Evolutionary conservation across 2,888 invertebrate species (phyloP).

Genomic region (Schrankia costaestrigalis): DNA sequence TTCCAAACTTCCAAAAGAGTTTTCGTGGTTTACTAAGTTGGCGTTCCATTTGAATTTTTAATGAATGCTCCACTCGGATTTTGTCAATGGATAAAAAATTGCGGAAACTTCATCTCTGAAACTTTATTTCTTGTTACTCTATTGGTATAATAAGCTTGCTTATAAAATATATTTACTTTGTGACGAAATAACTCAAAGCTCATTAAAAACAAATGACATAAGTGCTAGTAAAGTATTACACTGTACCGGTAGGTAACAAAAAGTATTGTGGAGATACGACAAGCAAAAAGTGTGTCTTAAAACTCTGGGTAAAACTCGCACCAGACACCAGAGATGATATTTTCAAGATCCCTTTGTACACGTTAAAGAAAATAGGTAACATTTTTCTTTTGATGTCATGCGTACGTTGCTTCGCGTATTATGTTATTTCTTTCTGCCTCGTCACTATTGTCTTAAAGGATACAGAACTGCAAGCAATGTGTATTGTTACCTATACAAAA

Average conservation of each 20-base stretch:
- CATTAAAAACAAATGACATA: conserved; percentile 7
- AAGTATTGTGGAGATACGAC: conserved; percentile 19
- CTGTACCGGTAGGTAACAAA: conserved; percentile 13
- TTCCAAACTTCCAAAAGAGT: conserved; percentile 42
- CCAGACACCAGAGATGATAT: conserved; percentile 35
- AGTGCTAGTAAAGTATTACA: conserved; percentile 9
- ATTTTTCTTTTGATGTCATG: conserved; percentile 34
- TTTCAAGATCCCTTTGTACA: conserved; percentile 36
- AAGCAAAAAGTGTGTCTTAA: conserved; percentile 28
- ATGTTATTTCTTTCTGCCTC: conserved; percentile 24
- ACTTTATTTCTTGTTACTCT: conserved; percentile 8
- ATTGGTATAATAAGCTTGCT: conserved; percentile 6
- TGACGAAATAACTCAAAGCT: conserved; percentile 10
- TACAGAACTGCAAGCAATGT: no score
- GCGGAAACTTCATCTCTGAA: conserved; percentile 10
- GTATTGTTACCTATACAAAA: no score
- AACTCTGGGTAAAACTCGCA: conserved; percentile 34
- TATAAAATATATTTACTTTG: conserved; percentile 7
- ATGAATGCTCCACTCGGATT: conserved; percentile 40
- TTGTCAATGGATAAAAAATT: conserved; percentile 37
- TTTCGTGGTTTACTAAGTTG: conserved; percentile 39
- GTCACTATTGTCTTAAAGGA: conserved; percentile 21
- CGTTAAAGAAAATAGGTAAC: conserved; percentile 36
- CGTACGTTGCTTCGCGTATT: conserved; percentile 16
- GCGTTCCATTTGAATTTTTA: conserved; percentile 47